Conservation (phyloP, 2,888 invertebrate genomes). For the Lamproptera curius region DNA sequence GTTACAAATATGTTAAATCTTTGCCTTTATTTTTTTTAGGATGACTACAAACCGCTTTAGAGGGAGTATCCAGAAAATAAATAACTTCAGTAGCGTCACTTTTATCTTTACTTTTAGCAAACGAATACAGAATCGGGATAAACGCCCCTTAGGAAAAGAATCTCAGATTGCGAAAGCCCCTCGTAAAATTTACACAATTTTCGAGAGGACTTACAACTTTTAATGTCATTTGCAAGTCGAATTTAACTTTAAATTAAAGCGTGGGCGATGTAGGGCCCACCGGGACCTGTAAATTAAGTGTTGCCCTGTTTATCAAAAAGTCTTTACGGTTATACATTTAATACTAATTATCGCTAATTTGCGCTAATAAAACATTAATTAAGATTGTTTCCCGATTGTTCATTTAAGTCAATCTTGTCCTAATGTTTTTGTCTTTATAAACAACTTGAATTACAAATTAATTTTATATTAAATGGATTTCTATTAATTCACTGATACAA, state of each 20-base stretch:
- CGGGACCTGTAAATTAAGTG: conserved; percentile 1
- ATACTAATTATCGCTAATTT: too few relatives aligned
- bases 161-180: not conserved
- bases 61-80: conserved; percentile 7
- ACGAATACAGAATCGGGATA: not conserved
- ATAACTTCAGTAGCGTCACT: not conserved
- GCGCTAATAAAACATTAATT: too few relatives aligned
- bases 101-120: conserved; percentile 5
- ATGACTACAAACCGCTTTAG: conserved; percentile 35
- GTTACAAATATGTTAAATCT: too few relatives aligned
- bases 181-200: conserved; percentile 15
- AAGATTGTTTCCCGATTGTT: too few relatives aligned
- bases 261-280: not conserved
- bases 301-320: not conserved
- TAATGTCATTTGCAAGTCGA: conserved; percentile 11
- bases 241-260: conserved; percentile 11
- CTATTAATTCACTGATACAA: too few relatives aligned
- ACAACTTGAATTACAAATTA: not conserved
- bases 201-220: conserved; percentile 11
- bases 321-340: not conserved
- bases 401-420: too few relatives aligned
- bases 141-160: not conserved
- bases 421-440: too few relatives aligned
- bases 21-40: too few relatives aligned
- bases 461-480: too few relatives aligned